Percentiles rank a stretch among this genome's conserved stretches.
phyloP scores from a whole-genome alignment of 2,888 invertebrate genomes.

The Aproaerema taeniolella region DNA sequence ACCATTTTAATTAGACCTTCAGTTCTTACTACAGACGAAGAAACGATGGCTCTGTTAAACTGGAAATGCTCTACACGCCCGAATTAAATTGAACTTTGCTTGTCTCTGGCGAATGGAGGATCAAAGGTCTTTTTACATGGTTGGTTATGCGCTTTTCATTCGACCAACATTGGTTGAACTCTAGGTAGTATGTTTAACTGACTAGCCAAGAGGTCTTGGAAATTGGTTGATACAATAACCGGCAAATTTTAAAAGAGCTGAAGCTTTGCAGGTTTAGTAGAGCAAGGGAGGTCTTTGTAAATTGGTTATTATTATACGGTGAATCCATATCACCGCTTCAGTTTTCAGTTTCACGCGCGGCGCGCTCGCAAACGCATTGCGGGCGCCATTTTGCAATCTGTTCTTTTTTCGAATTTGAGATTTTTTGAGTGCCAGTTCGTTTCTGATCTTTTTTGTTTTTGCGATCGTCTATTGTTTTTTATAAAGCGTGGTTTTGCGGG shows the following conservation, averaged over 20 bases:
- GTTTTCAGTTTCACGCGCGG: constrained; percentile 41
- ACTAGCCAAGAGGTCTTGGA: neutral
- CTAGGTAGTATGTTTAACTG: neutral
- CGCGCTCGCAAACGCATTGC: constrained; percentile 39
- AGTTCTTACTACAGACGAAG: no score
- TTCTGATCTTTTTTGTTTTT: no score
- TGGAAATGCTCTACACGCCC: no score
- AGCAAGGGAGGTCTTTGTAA: constrained; percentile 4
- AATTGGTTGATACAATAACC: neutral
- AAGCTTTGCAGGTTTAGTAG: neutral
- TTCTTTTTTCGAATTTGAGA: constrained; percentile 1
- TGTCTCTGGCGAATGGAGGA: no score
- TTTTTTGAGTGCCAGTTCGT: no score
- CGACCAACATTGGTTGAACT: neutral
- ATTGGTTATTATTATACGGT: constrained; percentile 11
- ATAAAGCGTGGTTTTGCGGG: no score
- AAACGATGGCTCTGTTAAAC: no score
- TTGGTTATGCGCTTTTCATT: no score
- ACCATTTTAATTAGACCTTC: no score
- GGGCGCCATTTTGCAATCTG: constrained; percentile 14
- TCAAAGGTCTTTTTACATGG: no score
- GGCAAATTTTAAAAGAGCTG: neutral
- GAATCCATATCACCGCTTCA: constrained; percentile 26
- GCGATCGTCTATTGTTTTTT: no score
- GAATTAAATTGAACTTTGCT: no score